Percentiles rank a stretch among this genome's conserved stretches.
Evolutionary conservation across 2,797 vertebrate species (phyloP).

Genomic region (Gorsachius magnificus): DNA sequence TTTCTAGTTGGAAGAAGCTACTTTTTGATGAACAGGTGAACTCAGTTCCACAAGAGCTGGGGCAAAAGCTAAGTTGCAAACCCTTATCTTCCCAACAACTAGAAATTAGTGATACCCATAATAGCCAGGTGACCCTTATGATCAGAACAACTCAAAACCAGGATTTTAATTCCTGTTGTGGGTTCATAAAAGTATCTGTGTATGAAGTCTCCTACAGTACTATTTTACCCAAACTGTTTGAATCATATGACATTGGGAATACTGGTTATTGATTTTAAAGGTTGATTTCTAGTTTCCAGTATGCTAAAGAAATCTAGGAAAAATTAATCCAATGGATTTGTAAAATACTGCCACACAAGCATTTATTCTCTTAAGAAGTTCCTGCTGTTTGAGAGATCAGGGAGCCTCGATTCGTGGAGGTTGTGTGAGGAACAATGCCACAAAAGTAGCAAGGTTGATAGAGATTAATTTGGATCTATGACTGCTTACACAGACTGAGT

Average conservation of each 20-base stretch:
- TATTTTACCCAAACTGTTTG: not conserved
- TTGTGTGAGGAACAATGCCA: not conserved
- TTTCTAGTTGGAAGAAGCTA: not conserved
- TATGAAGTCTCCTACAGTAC: not conserved
- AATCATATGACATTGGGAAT: not conserved
- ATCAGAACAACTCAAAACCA: not conserved
- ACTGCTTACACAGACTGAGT: constrained; percentile 76
- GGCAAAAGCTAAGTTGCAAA: not conserved
- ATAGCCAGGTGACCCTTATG: not conserved
- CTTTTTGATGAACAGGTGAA: not conserved
- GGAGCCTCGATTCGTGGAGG: not conserved
- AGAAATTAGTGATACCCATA: not conserved
- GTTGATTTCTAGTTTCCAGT: not conserved
- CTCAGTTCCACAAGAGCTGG: not conserved
- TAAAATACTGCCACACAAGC: not conserved
- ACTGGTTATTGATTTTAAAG: not conserved
- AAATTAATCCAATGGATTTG: not conserved
- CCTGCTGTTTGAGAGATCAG: too few relatives aligned
- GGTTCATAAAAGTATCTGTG: not conserved
- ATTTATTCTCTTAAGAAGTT: not conserved
- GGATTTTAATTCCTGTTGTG: not conserved
- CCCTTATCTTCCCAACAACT: not conserved
- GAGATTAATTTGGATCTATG: not conserved
- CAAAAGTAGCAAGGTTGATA: not conserved
- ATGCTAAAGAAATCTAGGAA: not conserved